Evolutionary conservation across 2,113 vertebrate genomes (phyloP), one percentile per base, ranked within the genome.

Genomic region (Sebastes schlegelii): DNA sequence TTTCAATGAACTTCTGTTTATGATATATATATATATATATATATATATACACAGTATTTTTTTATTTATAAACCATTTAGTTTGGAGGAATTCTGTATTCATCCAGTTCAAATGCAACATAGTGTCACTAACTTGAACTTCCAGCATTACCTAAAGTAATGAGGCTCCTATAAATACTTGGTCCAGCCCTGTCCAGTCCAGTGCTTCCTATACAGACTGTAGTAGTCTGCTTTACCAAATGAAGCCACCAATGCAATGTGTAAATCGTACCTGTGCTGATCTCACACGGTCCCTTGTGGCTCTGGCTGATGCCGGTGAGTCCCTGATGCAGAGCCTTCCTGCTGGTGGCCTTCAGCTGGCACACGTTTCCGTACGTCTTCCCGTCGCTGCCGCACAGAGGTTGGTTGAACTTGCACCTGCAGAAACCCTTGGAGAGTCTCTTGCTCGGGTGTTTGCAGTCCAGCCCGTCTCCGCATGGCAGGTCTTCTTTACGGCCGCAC

Each of bases 371-470:
- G 82, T 98, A 97, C 52, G 96, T 97, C 46, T 92, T 95, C 21
- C 97, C 97, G 90, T 99, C 97, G 80, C 95, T 97, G 90, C 96
- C 98, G 71, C 98, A 98, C 90, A 98, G 96, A 5, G 96, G 93
- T 46, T 92, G 88, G 61, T 86, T 90, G 66, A 95, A 91, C 80
- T 89, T 95, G 92, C 98, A 98, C 86, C 95, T 96, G 66, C 98
- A 99, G 45, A 94, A 87, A 2, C 97, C 96, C 79, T 95, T 97
- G 17, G 89, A 82, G 34, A 95, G 94, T 52, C 94, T 93, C 76
- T 94, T 95, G 57, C 93, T 94, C 19, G 93, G 91, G 82, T 94
- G 93, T 54, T 92, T 96, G 89, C 98, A 99, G 88, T 97, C 96
- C 70, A 99, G 94, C 9, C 96, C 95, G 79, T 98, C 97, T 4